Evolutionary conservation across 1,140 invertebrate species (phyloP), one percentile per base, ranked within the genome.

Genomic region (Archivesica marissinica): DNA sequence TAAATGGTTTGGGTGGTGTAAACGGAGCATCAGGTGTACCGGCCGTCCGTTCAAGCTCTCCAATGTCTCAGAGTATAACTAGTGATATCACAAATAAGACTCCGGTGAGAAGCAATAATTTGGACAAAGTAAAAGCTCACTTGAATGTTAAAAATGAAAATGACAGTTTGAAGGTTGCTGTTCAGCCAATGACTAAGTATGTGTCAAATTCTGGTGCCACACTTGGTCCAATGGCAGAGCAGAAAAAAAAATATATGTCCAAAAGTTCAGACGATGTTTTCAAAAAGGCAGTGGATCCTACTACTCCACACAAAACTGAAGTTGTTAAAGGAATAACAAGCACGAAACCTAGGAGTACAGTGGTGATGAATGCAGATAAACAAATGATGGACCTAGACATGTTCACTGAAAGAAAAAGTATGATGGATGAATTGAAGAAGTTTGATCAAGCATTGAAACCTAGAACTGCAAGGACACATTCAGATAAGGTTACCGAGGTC

Each of bases 391-490:
- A 83, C 33, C 38, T 83, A 47, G 80, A 83, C 64, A 75, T 70
- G 15, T 83, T 83, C 28, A 74, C 80, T 61, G 80, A 83, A 0
- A 59, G 80, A 50, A 83, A 72, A 64, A 83, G 75, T 41, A 61
- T 83, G 80, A 35, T 85, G 6, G 44, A 35, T 38, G 82, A 85
- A 70, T 56, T 85, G 41, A 85, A 85, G 35, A 75, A 70, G 44
- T 85, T 85, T 70, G 72, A 78, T 23, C 77, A 85, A 59, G 33
- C 50, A 17, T 66, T 85, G 59, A 85, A 85, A 70, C 74, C 82
- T 20, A 56, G 35, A 2, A 66, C 25, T 38, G 66, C 41, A 28
- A 70, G n/a, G 9, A n/a, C 68, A 33, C 54, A 61, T 33, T 39
- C 39, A 33, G 70, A 83, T 38, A 75, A 56, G 38, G 80, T 74